phyloP scores from a whole-genome alignment of 2,888 invertebrate species.

The Hedya salicella region DNA sequence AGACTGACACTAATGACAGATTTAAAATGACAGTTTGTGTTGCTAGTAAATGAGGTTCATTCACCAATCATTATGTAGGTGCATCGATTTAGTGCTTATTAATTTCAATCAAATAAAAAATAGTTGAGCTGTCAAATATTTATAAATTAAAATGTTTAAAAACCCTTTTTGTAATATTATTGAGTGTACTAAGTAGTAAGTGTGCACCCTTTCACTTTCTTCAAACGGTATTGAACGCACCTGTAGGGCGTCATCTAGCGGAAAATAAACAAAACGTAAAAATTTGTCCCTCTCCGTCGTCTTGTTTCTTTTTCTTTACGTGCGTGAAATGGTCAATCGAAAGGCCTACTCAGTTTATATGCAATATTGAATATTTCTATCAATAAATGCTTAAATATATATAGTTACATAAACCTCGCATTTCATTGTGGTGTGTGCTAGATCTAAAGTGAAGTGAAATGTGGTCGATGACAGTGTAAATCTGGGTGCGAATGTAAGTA shows the following conservation, averaged over 20 bases:
- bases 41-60: not conserved
- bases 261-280: conserved; percentile 55
- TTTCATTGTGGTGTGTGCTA: conserved; percentile 63
- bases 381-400: conserved; percentile 57
- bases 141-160: no score
- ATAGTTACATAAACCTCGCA: conserved; percentile 58
- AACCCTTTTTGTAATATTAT: no score
- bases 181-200: no score
- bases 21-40: not conserved
- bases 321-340: conserved; percentile 66
- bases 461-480: conserved; percentile 83
- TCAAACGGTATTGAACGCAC: conserved; percentile 49
- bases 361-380: conserved; percentile 55
- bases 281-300: conserved; percentile 61
- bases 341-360: conserved; percentile 61
- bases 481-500: conserved; percentile 80
- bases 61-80: no score
- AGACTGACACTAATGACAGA: not conserved
- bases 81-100: no score
- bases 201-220: conserved; percentile 36
- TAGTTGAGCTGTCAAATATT: no score
- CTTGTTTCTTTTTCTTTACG: conserved; percentile 70
- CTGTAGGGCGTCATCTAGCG: conserved; percentile 59
- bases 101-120: no score
- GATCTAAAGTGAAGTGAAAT: conserved; percentile 69